Conservation (phyloP, 2,888 invertebrate species). For the Calameuta filiformis region DNA sequence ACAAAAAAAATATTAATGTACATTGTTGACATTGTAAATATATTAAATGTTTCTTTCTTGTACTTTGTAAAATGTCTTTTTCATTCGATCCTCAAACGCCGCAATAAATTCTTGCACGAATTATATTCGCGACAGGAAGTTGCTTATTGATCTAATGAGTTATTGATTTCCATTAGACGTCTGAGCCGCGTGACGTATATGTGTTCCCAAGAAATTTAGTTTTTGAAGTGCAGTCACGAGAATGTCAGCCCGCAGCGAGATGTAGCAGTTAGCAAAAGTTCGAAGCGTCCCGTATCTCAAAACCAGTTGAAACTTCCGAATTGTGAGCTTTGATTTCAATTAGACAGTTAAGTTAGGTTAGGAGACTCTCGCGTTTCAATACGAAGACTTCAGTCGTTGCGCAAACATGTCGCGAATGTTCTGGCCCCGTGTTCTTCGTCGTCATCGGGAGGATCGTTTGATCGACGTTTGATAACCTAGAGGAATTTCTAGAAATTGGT, state of each 20-base stretch:
- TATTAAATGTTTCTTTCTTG: slow-evolving; percentile 50
- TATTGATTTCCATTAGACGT: neutral
- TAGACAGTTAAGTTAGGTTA: slow-evolving; percentile 57
- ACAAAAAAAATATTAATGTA: slow-evolving; percentile 30
- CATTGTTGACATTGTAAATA: slow-evolving; percentile 30
- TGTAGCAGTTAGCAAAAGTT: neutral
- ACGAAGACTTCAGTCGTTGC: slow-evolving; percentile 40
- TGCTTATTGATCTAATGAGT: neutral
- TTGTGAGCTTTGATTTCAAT: slow-evolving; percentile 58
- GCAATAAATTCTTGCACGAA: neutral
- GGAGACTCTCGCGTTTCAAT: slow-evolving; percentile 47
- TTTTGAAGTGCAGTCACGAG: neutral
- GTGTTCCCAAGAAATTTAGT: neutral
- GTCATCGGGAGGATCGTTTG: neutral
- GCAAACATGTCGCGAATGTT: neutral
- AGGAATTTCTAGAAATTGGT: neutral
- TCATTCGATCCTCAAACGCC: neutral
- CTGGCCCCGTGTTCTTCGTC: neutral
- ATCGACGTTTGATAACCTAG: neutral
- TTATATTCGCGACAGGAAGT: neutral
- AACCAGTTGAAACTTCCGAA: slow-evolving; percentile 55
- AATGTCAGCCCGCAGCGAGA: neutral
- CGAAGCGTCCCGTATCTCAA: slow-evolving; percentile 3
- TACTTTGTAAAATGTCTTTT: slow-evolving; percentile 38
- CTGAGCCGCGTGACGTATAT: neutral